Evolutionary conservation across 1,140 invertebrate genomes (phyloP), one percentile per base, ranked within the genome.

Genomic region (Tetramorium parvispinum): DNA sequence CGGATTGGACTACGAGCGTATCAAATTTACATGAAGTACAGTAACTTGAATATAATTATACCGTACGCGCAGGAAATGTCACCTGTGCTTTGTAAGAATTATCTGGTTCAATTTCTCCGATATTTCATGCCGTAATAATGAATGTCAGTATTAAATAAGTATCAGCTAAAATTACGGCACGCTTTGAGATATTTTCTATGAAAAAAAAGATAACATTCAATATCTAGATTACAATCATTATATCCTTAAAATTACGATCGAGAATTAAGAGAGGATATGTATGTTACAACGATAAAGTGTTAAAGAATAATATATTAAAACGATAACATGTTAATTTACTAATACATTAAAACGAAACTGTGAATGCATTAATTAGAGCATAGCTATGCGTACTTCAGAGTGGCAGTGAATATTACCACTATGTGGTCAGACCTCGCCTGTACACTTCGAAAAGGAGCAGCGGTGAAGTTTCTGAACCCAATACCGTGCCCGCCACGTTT

Each of bases 401-500:
- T 32, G 13, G 59, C 61, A 37, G 32, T 81, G 32, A 21, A 70
- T 70, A 32, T n/a, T 68, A 21, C 63, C 16, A 5, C 27, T 59
- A 43, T 43, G 76, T 65, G 76, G 27, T 53, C 76, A 66, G 61
- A 68, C 63, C 75, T 27, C n/a, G 16, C n/a, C 5, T 10, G n/a
- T 71, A 16, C 37, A 51, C n/a, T 65, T 68, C 27, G 76, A 66
- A 79, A 51, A 79, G n/a, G 59, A 68, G 24, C 40, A n/a, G n/a
- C 46, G 65, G 18, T 32, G 11, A 32, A 32, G 21, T 55, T 73
- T 59, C 40, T 37, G 16, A 24, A 37, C 51, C 11, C 40, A 68
- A 82, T 51, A 27, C 32, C 43, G 4, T 16, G 43, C 8, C n/a
- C 55, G 37, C 55, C 82, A 71, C 16, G 32, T 43, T 73, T 73